These are phyloP conservation scores for Serinus canaria DNA, from an alignment of 2,113 vertebrate genomes.

Conservation along the genomic window DNA sequence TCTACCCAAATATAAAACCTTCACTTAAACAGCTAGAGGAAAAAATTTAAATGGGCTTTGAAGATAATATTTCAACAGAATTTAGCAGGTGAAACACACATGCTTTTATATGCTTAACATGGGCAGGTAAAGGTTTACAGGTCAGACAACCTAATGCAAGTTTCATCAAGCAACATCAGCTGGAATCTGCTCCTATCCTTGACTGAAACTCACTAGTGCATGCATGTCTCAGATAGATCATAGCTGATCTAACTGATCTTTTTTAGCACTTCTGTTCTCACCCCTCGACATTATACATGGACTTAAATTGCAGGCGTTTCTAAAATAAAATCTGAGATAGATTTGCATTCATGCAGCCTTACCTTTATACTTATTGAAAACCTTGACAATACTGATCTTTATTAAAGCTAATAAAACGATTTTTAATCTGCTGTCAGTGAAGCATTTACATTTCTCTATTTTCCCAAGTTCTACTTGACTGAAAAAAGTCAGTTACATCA, in stretches of 20 bases:
- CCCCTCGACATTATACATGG: not conserved
- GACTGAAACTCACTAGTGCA: not conserved
- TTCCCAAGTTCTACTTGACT: constrained; percentile 33
- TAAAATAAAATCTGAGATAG: not conserved
- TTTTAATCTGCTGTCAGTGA: constrained; percentile 30
- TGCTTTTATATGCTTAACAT: not conserved
- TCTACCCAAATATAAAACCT: not conserved
- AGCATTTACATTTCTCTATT: constrained; percentile 40
- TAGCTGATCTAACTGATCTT: not conserved
- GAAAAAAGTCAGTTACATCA: constrained; percentile 24
- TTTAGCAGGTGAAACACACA: not conserved
- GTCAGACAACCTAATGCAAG: not conserved
- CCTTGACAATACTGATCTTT: constrained; percentile 17
- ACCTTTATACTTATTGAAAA: constrained; percentile 7
- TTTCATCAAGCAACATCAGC: not conserved
- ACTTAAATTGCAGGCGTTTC: not conserved
- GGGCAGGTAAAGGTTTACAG: not conserved
- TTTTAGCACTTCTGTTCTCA: not conserved
- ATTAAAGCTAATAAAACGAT: constrained; percentile 25
- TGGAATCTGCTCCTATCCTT: not conserved
- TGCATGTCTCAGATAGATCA: not conserved
- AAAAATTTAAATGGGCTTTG: not conserved
- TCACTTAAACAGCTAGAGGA: not conserved
- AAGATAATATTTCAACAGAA: not conserved
- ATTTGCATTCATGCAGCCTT: not conserved